Evolutionary conservation across 2,113 vertebrate species (phyloP).

Genomic region (Elgaria multicarinata): DNA sequence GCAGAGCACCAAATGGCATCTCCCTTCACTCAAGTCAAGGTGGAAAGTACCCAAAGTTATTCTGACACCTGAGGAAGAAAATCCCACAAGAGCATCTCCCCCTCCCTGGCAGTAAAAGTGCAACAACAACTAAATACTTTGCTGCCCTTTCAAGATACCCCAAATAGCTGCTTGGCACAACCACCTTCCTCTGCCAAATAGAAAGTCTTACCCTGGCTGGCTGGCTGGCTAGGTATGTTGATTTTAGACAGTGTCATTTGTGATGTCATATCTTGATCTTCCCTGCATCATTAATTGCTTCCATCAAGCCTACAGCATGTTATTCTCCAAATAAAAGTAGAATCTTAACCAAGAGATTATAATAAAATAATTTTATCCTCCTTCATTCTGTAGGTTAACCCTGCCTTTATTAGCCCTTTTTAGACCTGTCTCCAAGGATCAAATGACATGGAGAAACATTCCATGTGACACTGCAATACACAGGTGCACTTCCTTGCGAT

Average conservation of each 20-base stretch:
- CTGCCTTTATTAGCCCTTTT: neutral
- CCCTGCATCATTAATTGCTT: neutral
- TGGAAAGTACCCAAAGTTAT: neutral
- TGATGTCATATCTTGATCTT: neutral
- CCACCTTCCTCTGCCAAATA: neutral
- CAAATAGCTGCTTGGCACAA: neutral
- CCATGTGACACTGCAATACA: too few species aligned
- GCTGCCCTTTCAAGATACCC: neutral
- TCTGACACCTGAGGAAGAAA: neutral
- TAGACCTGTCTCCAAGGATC: neutral
- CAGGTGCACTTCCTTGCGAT: neutral
- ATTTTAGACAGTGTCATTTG: neutral
- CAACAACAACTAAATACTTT: neutral
- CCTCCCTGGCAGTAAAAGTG: neutral
- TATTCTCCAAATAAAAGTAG: neutral
- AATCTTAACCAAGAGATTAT: neutral
- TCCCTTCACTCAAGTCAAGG: neutral
- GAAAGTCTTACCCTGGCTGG: too few species aligned
- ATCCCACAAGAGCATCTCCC: neutral
- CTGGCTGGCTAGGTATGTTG: neutral
- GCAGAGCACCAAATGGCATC: neutral
- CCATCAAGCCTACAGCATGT: neutral
- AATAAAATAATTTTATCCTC: neutral
- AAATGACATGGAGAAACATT: neutral
- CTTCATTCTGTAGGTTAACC: neutral